Evolutionary conservation across 2,797 vertebrate genomes (phyloP).

Genomic region (Iguana delicatissima): DNA sequence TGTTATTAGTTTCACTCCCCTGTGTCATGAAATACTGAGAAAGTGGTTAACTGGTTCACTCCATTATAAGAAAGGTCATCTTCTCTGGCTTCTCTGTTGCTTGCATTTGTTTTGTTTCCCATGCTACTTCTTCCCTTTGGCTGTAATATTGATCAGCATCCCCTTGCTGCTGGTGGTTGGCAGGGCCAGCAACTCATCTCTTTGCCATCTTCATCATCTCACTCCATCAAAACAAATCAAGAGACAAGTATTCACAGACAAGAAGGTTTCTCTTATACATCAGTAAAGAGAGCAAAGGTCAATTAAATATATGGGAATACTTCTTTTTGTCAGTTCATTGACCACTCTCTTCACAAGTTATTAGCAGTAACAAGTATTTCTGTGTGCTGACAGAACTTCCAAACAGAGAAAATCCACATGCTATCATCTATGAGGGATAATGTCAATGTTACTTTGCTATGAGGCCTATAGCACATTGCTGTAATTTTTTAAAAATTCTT

Average conservation of each 20-base stretch:
- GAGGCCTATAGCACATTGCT: too few relatives aligned
- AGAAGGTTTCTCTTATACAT: background rate
- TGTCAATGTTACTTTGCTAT: background rate
- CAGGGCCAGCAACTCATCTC: background rate
- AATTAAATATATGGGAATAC: background rate
- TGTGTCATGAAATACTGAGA: background rate
- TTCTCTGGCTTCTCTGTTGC: background rate
- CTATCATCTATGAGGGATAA: background rate
- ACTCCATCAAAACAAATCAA: background rate
- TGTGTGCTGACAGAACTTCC: background rate
- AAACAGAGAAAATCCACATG: background rate
- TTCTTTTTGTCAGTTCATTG: background rate
- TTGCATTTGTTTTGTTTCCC: background rate
- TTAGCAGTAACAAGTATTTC: background rate
- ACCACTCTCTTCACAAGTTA: background rate
- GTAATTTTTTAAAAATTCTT: background rate
- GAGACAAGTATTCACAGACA: background rate
- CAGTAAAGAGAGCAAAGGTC: background rate
- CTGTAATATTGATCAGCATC: background rate
- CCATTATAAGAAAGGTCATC: background rate
- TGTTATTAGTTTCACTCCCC: constrained; percentile 15
- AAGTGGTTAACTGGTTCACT: rapidly evolving
- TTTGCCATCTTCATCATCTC: background rate
- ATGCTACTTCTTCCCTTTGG: constrained; percentile 1
- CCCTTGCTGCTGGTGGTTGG: background rate